A percentile compares a stretch with the other conserved stretches of the same genome.
phyloP scores from a whole-genome alignment of 1,140 invertebrate species.

The Aphelenchoides avenae region DNA sequence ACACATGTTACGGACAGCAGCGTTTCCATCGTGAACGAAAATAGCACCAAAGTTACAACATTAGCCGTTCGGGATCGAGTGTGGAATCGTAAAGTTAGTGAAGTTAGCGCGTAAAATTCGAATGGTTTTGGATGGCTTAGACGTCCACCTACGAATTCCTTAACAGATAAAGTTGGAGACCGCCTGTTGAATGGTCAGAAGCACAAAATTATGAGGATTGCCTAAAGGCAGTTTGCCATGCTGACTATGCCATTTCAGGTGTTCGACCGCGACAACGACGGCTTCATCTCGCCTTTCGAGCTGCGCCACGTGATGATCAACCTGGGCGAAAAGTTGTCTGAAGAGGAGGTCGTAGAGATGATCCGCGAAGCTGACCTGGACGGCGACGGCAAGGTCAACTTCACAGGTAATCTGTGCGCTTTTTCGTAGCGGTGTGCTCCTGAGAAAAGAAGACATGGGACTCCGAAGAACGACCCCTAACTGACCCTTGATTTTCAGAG shows the following conservation, averaged over 20 bases:
- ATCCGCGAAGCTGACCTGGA: slow-evolving; percentile 91
- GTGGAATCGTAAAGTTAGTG: slow-evolving; percentile 12
- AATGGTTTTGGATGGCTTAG: too few relatives aligned
- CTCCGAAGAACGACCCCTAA: slow-evolving; percentile 2
- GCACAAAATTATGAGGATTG: too few relatives aligned
- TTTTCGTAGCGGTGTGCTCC: slow-evolving; percentile 5
- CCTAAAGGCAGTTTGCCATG: too few relatives aligned
- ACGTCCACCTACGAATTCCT: too few relatives aligned
- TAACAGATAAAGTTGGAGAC: too few relatives aligned
- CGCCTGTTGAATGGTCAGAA: too few relatives aligned
- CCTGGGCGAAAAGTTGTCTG: slow-evolving; percentile 90
- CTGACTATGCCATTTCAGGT: slow-evolving; percentile 36
- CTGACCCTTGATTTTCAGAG: slow-evolving; percentile 12
- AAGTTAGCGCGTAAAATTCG: too few relatives aligned
- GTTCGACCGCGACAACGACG: slow-evolving; percentile 87
- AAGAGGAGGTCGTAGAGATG: slow-evolving; percentile 97
- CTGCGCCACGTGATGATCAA: slow-evolving; percentile 84
- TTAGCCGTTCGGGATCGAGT: too few relatives aligned
- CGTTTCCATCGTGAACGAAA: too few relatives aligned
- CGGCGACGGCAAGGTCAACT: slow-evolving; percentile 96
- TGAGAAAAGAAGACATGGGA: slow-evolving; percentile 6
- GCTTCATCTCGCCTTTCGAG: slow-evolving; percentile 79
- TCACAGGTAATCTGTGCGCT: slow-evolving; percentile 66
- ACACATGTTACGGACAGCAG: too few relatives aligned
- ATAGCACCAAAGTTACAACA: too few relatives aligned